A percentile compares a stretch with the other conserved stretches of the same genome.
Conservation (phyloP, 2,797 vertebrate genomes). For the Pangasius mekongensis region DNA sequence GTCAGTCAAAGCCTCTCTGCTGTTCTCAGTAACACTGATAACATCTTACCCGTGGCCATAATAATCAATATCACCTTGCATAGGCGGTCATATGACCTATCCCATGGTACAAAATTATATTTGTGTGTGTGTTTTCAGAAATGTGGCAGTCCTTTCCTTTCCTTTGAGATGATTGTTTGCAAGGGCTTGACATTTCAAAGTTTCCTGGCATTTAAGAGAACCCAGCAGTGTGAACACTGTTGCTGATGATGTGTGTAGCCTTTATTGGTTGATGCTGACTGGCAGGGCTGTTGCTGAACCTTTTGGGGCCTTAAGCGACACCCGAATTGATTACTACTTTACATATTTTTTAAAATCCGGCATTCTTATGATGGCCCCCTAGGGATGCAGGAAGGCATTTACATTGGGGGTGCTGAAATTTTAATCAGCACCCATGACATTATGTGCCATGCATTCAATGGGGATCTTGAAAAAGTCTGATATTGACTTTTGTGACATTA, state of each 20-base stretch:
- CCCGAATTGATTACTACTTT: not conserved
- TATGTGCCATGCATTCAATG: not conserved
- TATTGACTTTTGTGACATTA: not conserved
- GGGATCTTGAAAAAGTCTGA: not conserved
- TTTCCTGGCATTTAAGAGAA: conserved; percentile 34
- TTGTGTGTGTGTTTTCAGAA: conserved; percentile 2
- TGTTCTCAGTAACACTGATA: conserved; percentile 19
- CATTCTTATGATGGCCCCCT: not conserved
- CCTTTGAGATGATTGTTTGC: conserved; percentile 25
- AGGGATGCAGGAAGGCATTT: not conserved
- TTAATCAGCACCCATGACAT: not conserved
- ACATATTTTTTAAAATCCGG: not conserved
- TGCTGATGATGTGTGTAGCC: conserved; percentile 16
- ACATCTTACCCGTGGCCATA: conserved; percentile 17
- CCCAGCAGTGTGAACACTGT: conserved; percentile 10
- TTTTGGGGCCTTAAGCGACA: not conserved
- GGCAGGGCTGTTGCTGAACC: conserved; percentile 10
- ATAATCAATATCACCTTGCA: conserved; percentile 10
- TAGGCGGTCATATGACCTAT: conserved; percentile 2
- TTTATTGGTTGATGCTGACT: conserved; percentile 25
- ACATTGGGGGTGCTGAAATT: not conserved
- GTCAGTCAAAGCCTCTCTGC: conserved; percentile 16
- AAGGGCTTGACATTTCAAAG: conserved; percentile 43
- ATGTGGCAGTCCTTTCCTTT: not conserved
- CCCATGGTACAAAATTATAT: not conserved